Conservation (phyloP, 1,140 invertebrate species). For the Anoplolepis gracilipes region DNA sequence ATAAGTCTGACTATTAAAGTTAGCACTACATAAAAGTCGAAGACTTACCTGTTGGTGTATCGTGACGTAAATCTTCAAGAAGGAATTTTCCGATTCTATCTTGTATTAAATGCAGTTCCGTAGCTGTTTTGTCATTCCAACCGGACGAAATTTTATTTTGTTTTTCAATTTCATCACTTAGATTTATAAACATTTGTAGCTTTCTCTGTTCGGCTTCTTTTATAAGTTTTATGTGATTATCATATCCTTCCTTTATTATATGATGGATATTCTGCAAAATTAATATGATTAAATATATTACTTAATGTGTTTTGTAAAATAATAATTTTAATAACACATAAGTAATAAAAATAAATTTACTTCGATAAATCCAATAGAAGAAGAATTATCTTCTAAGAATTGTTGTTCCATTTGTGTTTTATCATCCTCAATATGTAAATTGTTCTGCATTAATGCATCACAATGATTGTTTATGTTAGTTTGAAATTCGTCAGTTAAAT, state of each 20-base stretch:
- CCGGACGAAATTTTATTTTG: slow-evolving; percentile 67
- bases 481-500: slow-evolving; percentile 76
- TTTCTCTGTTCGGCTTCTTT: slow-evolving; percentile 66
- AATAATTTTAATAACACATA: background rate
- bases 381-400: slow-evolving; percentile 72
- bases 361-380: slow-evolving; percentile 26
- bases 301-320: background rate
- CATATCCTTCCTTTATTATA: slow-evolving; percentile 69
- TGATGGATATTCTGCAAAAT: slow-evolving; percentile 75
- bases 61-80: slow-evolving; percentile 85
- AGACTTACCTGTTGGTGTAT: slow-evolving; percentile 85
- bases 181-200: slow-evolving; percentile 61
- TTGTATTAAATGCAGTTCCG: slow-evolving; percentile 79
- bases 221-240: slow-evolving; percentile 73
- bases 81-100: slow-evolving; percentile 86
- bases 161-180: slow-evolving; percentile 75
- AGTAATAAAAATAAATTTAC: slow-evolving; percentile 37
- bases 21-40: background rate
- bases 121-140: slow-evolving; percentile 75
- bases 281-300: background rate
- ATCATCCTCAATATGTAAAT: slow-evolving; percentile 67
- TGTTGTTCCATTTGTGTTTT: slow-evolving; percentile 68
- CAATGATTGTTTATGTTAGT: slow-evolving; percentile 70
- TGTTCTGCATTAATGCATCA: slow-evolving; percentile 70
- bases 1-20: slow-evolving; percentile 73